phyloP scores from a whole-genome alignment of 2,797 vertebrate genomes.

The Lacerta bilineata region DNA sequence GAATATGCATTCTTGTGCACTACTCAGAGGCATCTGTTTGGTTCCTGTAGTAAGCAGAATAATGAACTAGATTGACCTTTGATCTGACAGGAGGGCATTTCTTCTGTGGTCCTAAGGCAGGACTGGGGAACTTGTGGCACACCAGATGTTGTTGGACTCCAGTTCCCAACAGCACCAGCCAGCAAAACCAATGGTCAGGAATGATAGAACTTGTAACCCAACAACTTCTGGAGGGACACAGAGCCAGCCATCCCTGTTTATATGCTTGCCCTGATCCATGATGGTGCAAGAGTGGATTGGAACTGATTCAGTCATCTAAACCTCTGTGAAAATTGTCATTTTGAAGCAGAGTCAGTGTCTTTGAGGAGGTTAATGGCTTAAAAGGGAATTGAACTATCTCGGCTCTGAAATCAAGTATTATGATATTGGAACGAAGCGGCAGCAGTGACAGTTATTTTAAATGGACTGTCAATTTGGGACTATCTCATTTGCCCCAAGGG shows the following conservation, averaged over 20 bases:
- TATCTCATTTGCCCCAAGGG: background rate
- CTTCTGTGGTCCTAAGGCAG: too few species aligned
- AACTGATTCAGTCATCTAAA: background rate
- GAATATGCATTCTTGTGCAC: too few species aligned
- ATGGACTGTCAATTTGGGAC: background rate
- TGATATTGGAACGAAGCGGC: background rate
- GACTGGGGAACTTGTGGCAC: background rate
- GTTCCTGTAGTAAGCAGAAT: background rate
- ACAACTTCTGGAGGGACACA: background rate
- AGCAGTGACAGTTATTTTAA: slow-evolving; percentile 15
- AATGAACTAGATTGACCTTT: too few species aligned
- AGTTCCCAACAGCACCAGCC: background rate
- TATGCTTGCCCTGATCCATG: background rate
- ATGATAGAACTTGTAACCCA: background rate
- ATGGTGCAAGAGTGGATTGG: background rate
- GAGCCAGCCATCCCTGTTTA: background rate
- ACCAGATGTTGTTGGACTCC: too few species aligned
- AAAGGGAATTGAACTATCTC: background rate
- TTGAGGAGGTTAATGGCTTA: slow-evolving; percentile 5
- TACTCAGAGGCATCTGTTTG: background rate
- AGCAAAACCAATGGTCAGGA: background rate
- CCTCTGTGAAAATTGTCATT: background rate
- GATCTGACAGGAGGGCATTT: too few species aligned
- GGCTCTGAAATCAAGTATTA: background rate
- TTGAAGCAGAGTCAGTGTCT: slow-evolving; percentile 5